Percentiles rank a stretch among this genome's conserved stretches.
phyloP scores from a whole-genome alignment of 2,113 vertebrate species.

The Hemicordylus capensis region DNA sequence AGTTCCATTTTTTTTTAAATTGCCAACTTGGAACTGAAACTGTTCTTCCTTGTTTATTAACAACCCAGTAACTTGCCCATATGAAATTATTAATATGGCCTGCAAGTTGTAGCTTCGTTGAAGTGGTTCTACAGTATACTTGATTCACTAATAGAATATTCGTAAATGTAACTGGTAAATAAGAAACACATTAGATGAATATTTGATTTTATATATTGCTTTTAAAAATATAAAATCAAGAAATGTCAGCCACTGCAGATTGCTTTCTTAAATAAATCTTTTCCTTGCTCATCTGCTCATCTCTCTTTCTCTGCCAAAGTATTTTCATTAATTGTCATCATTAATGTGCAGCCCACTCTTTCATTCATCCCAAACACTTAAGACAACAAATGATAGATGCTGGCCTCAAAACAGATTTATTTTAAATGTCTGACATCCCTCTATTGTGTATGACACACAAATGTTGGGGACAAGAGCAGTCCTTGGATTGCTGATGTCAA shows the following conservation, averaged over 20 bases:
- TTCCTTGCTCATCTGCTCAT: slow-evolving; percentile 10
- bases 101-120: not conserved
- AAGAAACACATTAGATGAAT: not conserved
- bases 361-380: slow-evolving; percentile 40
- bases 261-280: slow-evolving; percentile 41
- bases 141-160: not conserved
- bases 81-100: not conserved
- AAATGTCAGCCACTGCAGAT: slow-evolving; percentile 16
- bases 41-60: not conserved
- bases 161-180: not conserved
- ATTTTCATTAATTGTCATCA: slow-evolving; percentile 58
- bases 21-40: not conserved
- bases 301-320: slow-evolving; percentile 56
- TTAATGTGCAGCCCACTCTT: slow-evolving; percentile 35
- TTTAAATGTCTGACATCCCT: slow-evolving; percentile 31
- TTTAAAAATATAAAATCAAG: not conserved
- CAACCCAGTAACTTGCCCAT: not conserved
- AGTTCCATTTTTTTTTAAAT: not conserved
- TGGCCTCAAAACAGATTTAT: slow-evolving; percentile 28
- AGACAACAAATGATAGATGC: slow-evolving; percentile 33
- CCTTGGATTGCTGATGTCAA: not conserved
- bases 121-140: not conserved
- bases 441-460: slow-evolving; percentile 1
- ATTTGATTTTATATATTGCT: too few species aligned
- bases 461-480: not conserved